Conservation (phyloP, 2,888 invertebrate species). For the Brachyptera putata region DNA sequence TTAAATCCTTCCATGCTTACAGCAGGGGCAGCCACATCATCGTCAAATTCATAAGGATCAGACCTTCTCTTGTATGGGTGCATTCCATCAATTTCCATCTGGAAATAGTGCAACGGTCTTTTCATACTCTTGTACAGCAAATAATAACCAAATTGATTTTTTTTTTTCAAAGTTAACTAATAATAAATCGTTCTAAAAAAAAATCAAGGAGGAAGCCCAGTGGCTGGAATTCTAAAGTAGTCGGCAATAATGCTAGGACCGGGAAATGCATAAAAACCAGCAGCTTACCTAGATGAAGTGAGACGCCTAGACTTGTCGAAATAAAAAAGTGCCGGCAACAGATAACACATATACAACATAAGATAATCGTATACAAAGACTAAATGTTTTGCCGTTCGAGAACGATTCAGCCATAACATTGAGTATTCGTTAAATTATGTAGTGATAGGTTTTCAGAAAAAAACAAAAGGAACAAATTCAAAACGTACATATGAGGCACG, state of each 20-base stretch:
- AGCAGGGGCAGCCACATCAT: conserved; percentile 49
- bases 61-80: conserved; percentile 37
- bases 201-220: not conserved
- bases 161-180: too few species aligned
- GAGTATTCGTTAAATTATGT: not conserved
- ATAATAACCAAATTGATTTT: not conserved
- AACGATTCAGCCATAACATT: not conserved
- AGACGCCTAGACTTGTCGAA: conserved; percentile 3
- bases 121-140: not conserved
- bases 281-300: conserved; percentile 9
- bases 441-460: not conserved
- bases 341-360: conserved; percentile 21
- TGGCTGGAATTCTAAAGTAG: not conserved
- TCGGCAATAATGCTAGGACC: not conserved
- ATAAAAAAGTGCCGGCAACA: conserved; percentile 15
- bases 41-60: conserved; percentile 71
- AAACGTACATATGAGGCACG: not conserved
- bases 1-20: conserved; percentile 47
- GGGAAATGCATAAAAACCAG: conserved; percentile 1
- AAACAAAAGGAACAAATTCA: not conserved
- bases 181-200: too few species aligned
- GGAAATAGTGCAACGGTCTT: conserved; percentile 25
- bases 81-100: conserved; percentile 38
- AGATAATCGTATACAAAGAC: not conserved
- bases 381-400: not conserved